These are phyloP conservation scores for Pseudomugil gertrudae DNA, from an alignment of 2,797 vertebrate species.

Conservation along the genomic window DNA sequence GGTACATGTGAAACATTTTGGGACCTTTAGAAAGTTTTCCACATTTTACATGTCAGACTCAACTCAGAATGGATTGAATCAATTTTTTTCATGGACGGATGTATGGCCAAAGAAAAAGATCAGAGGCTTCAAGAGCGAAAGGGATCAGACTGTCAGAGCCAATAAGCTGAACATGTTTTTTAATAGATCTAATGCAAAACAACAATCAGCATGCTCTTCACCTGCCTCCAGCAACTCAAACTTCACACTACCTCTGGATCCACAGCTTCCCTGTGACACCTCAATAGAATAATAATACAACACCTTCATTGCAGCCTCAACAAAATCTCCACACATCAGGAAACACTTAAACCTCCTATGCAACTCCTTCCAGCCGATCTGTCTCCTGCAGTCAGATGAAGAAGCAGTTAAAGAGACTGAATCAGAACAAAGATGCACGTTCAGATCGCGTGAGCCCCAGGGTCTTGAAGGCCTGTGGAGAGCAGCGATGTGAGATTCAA, in stretches of 20 bases:
- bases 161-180: slow-evolving; percentile 1
- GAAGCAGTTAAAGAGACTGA: neutral
- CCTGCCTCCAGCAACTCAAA: neutral
- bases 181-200: neutral
- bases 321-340: neutral
- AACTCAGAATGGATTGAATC: neutral
- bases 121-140: neutral
- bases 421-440: neutral
- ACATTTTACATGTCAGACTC: neutral
- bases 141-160: neutral
- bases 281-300: neutral
- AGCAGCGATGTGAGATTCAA: neutral
- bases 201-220: neutral
- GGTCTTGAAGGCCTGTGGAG: neutral
- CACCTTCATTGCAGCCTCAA: neutral
- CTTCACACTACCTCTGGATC: neutral
- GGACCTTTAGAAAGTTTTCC: neutral
- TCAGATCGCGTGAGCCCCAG: neutral
- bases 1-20: neutral
- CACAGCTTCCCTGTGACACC: neutral
- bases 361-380: too few species aligned
- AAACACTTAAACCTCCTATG: neutral
- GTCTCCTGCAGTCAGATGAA: neutral
- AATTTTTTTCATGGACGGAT: neutral
- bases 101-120: neutral